Percentiles rank a stretch among this genome's conserved stretches.
Conservation (phyloP, 2,113 vertebrate species). For the Trachemys scripta region DNA sequence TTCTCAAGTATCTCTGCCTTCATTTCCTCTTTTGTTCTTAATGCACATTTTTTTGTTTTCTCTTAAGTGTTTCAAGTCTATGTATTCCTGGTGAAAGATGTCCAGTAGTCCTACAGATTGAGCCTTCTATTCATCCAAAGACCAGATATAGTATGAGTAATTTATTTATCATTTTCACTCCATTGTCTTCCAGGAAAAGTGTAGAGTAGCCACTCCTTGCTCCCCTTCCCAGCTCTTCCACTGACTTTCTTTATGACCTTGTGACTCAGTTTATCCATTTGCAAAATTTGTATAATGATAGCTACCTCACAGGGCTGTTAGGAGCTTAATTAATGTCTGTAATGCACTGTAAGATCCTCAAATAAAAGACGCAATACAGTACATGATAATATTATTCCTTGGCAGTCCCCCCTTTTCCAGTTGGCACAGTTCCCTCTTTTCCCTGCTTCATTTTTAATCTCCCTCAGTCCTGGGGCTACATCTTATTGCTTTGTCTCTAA, state of each 20-base stretch:
- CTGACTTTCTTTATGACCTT: background rate
- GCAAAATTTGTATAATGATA: background rate
- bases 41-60: background rate
- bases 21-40: background rate
- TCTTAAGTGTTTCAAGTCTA: background rate
- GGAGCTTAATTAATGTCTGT: background rate
- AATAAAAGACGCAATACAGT: conserved; percentile 18
- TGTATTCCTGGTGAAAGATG: background rate
- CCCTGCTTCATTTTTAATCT: conserved; percentile 52
- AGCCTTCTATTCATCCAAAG: background rate
- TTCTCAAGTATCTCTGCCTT: background rate
- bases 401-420: conserved; percentile 38
- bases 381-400: conserved; percentile 23
- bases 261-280: background rate
- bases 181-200: background rate
- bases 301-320: conserved; percentile 11
- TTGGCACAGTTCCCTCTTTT: conserved; percentile 40
- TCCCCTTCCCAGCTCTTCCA: background rate
- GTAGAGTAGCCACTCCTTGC: rapidly evolving
- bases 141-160: background rate
- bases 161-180: background rate
- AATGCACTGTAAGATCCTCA: conserved; percentile 35
- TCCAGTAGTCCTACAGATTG: rapidly evolving
- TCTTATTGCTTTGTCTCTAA: conserved; percentile 48
- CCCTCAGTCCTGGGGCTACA: conserved; percentile 42